Conservation (phyloP, 2,888 invertebrate species). For the Oxytorus armatus region DNA sequence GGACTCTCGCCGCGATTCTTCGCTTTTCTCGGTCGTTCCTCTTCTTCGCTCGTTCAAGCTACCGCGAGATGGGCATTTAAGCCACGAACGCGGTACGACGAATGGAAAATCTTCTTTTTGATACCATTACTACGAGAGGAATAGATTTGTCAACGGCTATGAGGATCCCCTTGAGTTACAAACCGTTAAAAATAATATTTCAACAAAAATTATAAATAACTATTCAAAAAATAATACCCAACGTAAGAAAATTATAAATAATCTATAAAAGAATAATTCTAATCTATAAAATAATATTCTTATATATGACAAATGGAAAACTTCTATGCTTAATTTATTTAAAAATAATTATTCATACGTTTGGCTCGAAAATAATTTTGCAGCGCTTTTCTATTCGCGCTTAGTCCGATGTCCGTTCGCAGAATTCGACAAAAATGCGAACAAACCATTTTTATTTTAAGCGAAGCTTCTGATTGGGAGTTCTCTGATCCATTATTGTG, state of each 20-base stretch:
- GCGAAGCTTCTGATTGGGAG: background rate
- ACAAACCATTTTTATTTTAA: background rate
- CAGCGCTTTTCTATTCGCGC: background rate
- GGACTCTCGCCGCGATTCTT: constrained; percentile 34
- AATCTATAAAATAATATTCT: too few species aligned
- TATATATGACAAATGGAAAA: too few species aligned
- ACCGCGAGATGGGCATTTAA: constrained; percentile 50
- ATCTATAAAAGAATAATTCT: too few species aligned
- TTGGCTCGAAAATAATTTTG: too few species aligned
- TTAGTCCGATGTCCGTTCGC: background rate
- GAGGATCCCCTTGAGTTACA: background rate
- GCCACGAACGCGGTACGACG: constrained; percentile 9
- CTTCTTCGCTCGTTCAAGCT: constrained; percentile 53
- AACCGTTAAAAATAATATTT: background rate
- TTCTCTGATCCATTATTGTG: background rate
- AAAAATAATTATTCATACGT: too few species aligned
- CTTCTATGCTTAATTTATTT: too few species aligned
- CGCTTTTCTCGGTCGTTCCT: constrained; percentile 50
- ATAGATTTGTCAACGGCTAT: constrained; percentile 22
- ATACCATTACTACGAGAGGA: constrained; percentile 16
- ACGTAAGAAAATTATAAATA: too few species aligned
- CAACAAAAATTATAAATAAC: background rate
- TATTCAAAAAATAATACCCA: background rate
- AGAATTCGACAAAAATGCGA: background rate
- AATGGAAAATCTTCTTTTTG: constrained; percentile 22